Conservation (phyloP, 1,140 invertebrate species). For the Psix sp. region DNA sequence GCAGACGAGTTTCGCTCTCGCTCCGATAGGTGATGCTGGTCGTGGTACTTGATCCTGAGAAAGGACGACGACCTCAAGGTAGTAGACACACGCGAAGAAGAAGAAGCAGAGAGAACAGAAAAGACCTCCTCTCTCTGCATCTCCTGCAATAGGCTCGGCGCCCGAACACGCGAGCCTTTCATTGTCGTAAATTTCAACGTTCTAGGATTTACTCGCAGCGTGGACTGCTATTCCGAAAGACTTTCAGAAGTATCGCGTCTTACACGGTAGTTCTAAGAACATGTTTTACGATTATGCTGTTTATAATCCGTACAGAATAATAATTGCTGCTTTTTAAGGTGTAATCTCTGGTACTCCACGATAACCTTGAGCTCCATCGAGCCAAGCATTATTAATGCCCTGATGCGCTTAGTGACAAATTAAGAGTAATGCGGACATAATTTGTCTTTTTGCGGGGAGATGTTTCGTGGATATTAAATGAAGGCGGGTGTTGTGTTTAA, state of each 20-base stretch:
- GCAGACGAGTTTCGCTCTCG: constrained; percentile 63
- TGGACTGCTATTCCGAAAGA: constrained; percentile 43
- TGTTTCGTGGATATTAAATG: constrained; percentile 8
- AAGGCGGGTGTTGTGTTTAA: neutral
- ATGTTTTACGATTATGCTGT: constrained; percentile 46
- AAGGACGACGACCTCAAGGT: constrained; percentile 72
- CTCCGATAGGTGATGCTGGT: constrained; percentile 74
- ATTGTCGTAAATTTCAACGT: constrained; percentile 66
- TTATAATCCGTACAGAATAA: constrained; percentile 43
- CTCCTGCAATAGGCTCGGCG: constrained; percentile 49
- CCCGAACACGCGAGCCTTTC: constrained; percentile 63
- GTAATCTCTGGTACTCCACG: constrained; percentile 33
- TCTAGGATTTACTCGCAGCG: constrained; percentile 55
- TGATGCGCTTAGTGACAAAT: constrained; percentile 25
- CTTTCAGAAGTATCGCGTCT: constrained; percentile 31
- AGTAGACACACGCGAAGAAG: constrained; percentile 52
- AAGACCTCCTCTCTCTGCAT: constrained; percentile 52
- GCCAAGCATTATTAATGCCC: constrained; percentile 15
- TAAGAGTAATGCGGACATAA: constrained; percentile 21
- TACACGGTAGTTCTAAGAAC: constrained; percentile 43
- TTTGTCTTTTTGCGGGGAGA: constrained; percentile 25
- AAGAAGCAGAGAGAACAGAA: constrained; percentile 49
- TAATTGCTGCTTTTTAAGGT: constrained; percentile 40
- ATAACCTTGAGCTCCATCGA: constrained; percentile 9
- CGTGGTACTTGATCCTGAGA: constrained; percentile 69